These are phyloP conservation scores for Trichopoda pennipes DNA, from an alignment of 2,888 invertebrate species.

Conservation along the genomic window DNA sequence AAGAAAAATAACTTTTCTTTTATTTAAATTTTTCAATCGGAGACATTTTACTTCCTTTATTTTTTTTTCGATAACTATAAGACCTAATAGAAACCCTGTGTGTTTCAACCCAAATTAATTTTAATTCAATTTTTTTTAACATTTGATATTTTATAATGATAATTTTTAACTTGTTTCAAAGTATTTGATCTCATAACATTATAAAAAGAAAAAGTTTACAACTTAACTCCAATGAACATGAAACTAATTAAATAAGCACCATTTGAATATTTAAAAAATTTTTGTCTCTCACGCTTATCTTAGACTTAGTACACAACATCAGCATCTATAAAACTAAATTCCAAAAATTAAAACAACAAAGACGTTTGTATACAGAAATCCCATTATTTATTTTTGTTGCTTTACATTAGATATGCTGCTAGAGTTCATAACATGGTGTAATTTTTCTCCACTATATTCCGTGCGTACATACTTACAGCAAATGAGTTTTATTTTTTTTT, in stretches of 20 bases:
- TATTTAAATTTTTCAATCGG: too few species aligned
- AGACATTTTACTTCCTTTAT: too few species aligned
- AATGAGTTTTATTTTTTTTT: background rate
- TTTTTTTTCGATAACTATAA: too few species aligned
- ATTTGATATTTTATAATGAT: slow-evolving; percentile 43
- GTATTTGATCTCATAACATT: slow-evolving; percentile 41
- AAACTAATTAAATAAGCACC: slow-evolving; percentile 32
- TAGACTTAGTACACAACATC: slow-evolving; percentile 36
- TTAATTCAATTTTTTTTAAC: background rate
- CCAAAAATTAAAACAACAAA: slow-evolving; percentile 10
- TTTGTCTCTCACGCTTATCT: slow-evolving; percentile 65
- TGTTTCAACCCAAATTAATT: too few species aligned
- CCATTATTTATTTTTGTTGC: slow-evolving; percentile 42
- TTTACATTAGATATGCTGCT: slow-evolving; percentile 27
- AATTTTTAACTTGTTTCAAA: slow-evolving; percentile 4
- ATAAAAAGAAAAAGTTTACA: slow-evolving; percentile 37
- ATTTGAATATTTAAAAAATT: slow-evolving; percentile 46
- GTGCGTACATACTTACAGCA: background rate
- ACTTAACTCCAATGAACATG: slow-evolving; percentile 43
- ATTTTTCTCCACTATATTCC: background rate
- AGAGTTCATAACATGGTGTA: slow-evolving; percentile 47
- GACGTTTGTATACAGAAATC: background rate
- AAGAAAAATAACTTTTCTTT: too few species aligned
- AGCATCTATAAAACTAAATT: slow-evolving; percentile 18
- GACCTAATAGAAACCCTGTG: too few species aligned